phyloP scores from a whole-genome alignment of 2,113 vertebrate species.

The Caretta caretta region DNA sequence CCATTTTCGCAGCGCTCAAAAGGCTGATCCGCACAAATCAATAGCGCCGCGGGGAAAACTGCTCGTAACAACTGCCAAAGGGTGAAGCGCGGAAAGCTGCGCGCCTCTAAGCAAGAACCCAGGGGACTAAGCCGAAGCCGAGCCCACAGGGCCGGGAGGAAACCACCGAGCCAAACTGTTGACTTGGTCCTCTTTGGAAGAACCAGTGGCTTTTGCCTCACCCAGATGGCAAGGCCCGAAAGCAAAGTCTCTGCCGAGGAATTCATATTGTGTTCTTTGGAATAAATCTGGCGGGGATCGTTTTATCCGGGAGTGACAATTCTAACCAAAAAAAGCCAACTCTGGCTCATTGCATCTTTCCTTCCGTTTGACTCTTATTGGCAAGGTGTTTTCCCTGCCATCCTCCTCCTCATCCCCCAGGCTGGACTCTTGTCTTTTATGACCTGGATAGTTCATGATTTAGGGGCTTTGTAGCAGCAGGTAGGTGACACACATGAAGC shows the following conservation, averaged over 20 bases:
- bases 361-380: background rate
- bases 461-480: slow-evolving; percentile 72
- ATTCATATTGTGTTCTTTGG: no score
- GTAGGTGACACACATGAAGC: slow-evolving; percentile 65
- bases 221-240: background rate
- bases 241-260: background rate
- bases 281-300: background rate
- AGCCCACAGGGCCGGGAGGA: no score
- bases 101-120: no score
- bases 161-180: background rate
- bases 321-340: background rate
- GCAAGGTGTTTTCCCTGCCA: no score
- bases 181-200: background rate
- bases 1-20: background rate
- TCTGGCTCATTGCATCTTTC: background rate
- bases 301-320: background rate
- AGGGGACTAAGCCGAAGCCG: background rate
- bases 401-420: background rate
- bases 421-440: slow-evolving; percentile 83
- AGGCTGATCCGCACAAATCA: background rate
- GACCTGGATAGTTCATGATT: slow-evolving; percentile 80
- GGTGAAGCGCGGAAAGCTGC: background rate
- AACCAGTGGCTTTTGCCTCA: background rate
- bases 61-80: fast-evolving
- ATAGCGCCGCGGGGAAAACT: no score